Conservation (phyloP, 2,797 vertebrate genomes). For the Chelon auratus region DNA sequence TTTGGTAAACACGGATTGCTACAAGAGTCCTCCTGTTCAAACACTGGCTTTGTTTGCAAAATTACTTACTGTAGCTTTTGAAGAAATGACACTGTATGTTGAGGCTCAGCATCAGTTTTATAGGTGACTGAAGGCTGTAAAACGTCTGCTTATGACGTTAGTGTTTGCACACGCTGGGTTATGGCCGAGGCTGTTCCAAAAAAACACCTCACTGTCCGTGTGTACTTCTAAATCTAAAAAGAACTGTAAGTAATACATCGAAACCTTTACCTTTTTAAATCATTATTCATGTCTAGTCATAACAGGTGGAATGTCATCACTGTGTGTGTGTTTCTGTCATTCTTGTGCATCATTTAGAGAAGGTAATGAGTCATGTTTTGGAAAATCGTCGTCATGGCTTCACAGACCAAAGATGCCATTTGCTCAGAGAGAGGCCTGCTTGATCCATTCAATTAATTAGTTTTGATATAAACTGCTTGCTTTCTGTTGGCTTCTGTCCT, state of each 20-base stretch:
- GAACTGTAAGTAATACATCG: not conserved
- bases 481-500: slow-evolving; percentile 82
- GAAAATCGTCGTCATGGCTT: slow-evolving; percentile 65
- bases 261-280: not conserved
- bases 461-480: slow-evolving; percentile 82
- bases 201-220: slow-evolving; percentile 16
- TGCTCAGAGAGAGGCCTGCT: slow-evolving; percentile 67
- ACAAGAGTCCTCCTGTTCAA: slow-evolving; percentile 69
- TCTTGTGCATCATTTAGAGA: slow-evolving; percentile 50
- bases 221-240: slow-evolving; percentile 1
- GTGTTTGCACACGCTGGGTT: slow-evolving; percentile 59
- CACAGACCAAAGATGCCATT: slow-evolving; percentile 68
- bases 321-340: slow-evolving; percentile 41
- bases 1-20: slow-evolving; percentile 66
- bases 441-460: slow-evolving; percentile 83
- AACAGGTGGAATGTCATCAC: slow-evolving; percentile 38
- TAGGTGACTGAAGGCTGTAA: slow-evolving; percentile 57
- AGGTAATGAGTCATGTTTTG: slow-evolving; percentile 69
- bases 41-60: slow-evolving; percentile 67
- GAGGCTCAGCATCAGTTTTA: slow-evolving; percentile 54
- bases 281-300: not conserved
- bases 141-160: slow-evolving; percentile 39
- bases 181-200: slow-evolving; percentile 12
- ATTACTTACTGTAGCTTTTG: slow-evolving; percentile 60
- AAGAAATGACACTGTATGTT: slow-evolving; percentile 49